Evolutionary conservation across 1,140 invertebrate genomes (phyloP), one percentile per base, ranked within the genome.

Genomic region (Ditylenchus dipsaci): DNA sequence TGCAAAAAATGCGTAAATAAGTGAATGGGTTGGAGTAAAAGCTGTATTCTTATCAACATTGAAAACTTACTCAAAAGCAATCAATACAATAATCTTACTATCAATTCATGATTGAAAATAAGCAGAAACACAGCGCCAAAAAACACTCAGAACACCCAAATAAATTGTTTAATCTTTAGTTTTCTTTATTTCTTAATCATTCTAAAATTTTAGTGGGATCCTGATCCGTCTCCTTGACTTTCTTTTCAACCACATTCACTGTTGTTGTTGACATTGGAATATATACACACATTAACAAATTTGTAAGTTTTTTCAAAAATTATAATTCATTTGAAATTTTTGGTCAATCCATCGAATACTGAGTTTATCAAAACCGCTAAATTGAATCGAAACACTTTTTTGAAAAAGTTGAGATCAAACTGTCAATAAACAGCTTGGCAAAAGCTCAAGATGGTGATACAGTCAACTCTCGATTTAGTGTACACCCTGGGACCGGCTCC

Each of bases 161-260:
- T 38, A 38, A 38, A 3, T 38, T 38, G 3, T 38, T 11, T 38
- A 60, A 21, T 21, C n/a, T 19, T 19, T 17, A 23, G 19, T 29
- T 15, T 65, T 17, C 0, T 21, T 60, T 23, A 5, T 23, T 65
- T 21, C n/a, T n/a, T n/a, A n/a, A n/a, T n/a, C n/a, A n/a, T n/a
- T 38, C 11, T 38, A 11, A 38, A 38, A 38, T 38, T 38, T 38
- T 38, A 38, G 33, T 68, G 66, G 66, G 66, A 68, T 71, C 66
- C 66, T 9, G 66, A 68, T 26, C 66, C 66, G 30, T 1, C 17
- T 45, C 21, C 62, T 27, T 61, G 38, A 61, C 49, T 7, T 17
- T 53, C 49, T 38, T 38, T 38, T 11, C 33, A 38, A 38, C 33
- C 33, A 11, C 11, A 38, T 64, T 43, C 19, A 43, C 62, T 64